Evolutionary conservation across 2,113 vertebrate species (phyloP).

Genomic region (Alces alces): DNA sequence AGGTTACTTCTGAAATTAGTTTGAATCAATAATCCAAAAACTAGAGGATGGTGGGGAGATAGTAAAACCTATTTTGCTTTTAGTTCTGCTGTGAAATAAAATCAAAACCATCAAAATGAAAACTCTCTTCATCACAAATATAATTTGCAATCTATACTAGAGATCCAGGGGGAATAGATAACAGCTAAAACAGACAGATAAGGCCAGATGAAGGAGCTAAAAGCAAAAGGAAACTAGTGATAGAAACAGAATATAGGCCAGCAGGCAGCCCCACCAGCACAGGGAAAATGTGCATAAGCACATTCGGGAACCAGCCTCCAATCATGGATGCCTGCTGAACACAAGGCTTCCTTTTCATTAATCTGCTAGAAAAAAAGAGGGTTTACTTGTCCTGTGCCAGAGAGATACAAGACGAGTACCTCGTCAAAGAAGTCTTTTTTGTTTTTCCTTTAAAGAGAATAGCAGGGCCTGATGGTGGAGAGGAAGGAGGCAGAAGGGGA

Average conservation of each 20-base stretch:
- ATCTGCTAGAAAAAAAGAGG: conserved; percentile 57
- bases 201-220: conserved; percentile 67
- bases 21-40: conserved; percentile 76
- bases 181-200: conserved; percentile 61
- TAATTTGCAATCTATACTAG: conserved; percentile 67
- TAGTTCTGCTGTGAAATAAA: conserved; percentile 75
- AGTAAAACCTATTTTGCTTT: conserved; percentile 72
- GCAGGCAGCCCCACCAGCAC: conserved; percentile 48
- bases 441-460: conserved; percentile 68
- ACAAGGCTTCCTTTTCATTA: conserved; percentile 62
- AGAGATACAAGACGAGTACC: conserved; percentile 47
- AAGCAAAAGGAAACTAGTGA: conserved; percentile 43
- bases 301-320: not conserved
- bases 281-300: conserved; percentile 44
- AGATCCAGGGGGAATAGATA: conserved; percentile 65
- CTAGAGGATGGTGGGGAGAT: not conserved
- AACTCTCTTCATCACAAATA: conserved; percentile 71
- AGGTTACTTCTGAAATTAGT: conserved; percentile 74
- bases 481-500: not conserved
- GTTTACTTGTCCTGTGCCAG: conserved; percentile 36
- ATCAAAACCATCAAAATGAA: conserved; percentile 73
- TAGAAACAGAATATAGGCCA: conserved; percentile 69
- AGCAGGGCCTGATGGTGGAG: conserved; percentile 55
- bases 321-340: conserved; percentile 52
- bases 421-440: conserved; percentile 52